These are phyloP conservation scores for Eristalinus aeneus DNA, from an alignment of 2,888 invertebrate genomes.

Conservation along the genomic window DNA sequence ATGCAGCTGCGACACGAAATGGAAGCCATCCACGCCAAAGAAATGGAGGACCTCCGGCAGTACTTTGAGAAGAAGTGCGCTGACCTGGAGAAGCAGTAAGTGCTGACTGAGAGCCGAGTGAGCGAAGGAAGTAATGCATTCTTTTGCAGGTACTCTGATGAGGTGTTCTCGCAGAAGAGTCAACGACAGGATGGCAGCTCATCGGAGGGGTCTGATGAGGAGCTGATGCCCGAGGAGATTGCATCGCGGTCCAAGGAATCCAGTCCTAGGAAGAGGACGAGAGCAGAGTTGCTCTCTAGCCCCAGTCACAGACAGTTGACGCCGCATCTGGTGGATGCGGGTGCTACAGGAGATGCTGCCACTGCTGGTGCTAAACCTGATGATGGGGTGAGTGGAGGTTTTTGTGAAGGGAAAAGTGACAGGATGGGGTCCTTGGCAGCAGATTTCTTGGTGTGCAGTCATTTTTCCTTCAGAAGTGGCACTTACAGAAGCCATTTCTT, in stretches of 20 bases:
- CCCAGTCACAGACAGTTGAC: constrained; percentile 80
- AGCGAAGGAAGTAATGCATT: neutral
- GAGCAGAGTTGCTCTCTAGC: constrained; percentile 78
- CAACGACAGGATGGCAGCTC: constrained; percentile 82
- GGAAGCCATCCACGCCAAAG: constrained; percentile 85
- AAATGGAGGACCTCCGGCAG: constrained; percentile 89
- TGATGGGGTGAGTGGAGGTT: constrained; percentile 59
- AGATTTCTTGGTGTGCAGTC: too few relatives aligned
- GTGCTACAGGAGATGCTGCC: constrained; percentile 72
- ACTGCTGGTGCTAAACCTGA: constrained; percentile 69
- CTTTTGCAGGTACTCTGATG: constrained; percentile 84
- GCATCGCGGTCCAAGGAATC: constrained; percentile 73
- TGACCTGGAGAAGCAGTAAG: constrained; percentile 89
- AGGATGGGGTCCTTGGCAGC: too few relatives aligned
- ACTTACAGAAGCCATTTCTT: too few relatives aligned
- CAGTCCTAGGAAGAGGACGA: constrained; percentile 77
- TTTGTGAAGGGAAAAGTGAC: too few relatives aligned
- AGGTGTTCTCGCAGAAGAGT: constrained; percentile 86
- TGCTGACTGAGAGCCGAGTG: constrained; percentile 54
- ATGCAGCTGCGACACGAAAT: constrained; percentile 83
- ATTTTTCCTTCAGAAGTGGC: too few relatives aligned
- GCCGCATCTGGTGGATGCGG: constrained; percentile 72
- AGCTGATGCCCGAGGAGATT: constrained; percentile 76
- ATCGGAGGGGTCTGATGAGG: constrained; percentile 78
- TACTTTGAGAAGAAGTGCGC: constrained; percentile 91